These are phyloP conservation scores for Crematogaster levior DNA, from an alignment of 2,888 invertebrate genomes.

Conservation along the genomic window DNA sequence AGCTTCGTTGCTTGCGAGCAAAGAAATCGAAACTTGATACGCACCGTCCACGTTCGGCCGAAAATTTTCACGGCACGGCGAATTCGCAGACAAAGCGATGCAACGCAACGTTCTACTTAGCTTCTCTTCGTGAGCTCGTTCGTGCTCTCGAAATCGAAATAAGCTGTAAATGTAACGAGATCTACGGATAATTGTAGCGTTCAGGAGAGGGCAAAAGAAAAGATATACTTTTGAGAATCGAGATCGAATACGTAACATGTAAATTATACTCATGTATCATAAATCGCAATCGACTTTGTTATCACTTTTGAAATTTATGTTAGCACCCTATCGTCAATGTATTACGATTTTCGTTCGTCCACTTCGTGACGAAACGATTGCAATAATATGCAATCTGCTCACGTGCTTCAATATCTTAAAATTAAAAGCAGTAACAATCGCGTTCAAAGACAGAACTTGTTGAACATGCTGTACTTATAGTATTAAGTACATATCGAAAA, in stretches of 20 bases:
- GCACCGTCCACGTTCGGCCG: not conserved
- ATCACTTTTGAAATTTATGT: constrained; percentile 23
- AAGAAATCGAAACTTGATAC: constrained; percentile 45
- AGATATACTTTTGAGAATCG: not conserved
- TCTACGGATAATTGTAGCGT: not conserved
- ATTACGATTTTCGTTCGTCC: not conserved
- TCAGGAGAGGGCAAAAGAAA: not conserved
- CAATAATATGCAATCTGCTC: constrained; percentile 8
- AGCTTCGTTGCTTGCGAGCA: constrained; percentile 60
- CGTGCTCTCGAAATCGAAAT: not conserved
- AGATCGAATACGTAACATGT: not conserved
- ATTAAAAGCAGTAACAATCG: not conserved
- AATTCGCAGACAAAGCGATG: not conserved
- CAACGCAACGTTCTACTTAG: constrained; percentile 34
- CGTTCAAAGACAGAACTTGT: not conserved
- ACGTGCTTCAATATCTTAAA: not conserved
- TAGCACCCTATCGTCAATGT: not conserved
- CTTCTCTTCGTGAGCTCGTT: constrained; percentile 17
- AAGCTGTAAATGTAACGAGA: constrained; percentile 42
- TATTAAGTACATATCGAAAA: constrained; percentile 32
- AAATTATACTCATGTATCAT: not conserved
- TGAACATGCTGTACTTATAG: constrained; percentile 6
- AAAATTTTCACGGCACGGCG: constrained; percentile 14
- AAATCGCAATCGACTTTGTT: not conserved
- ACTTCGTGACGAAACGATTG: not conserved